These are phyloP conservation scores for Euura saliciscinereae DNA, from an alignment of 1,140 invertebrate genomes.

Conservation along the genomic window DNA sequence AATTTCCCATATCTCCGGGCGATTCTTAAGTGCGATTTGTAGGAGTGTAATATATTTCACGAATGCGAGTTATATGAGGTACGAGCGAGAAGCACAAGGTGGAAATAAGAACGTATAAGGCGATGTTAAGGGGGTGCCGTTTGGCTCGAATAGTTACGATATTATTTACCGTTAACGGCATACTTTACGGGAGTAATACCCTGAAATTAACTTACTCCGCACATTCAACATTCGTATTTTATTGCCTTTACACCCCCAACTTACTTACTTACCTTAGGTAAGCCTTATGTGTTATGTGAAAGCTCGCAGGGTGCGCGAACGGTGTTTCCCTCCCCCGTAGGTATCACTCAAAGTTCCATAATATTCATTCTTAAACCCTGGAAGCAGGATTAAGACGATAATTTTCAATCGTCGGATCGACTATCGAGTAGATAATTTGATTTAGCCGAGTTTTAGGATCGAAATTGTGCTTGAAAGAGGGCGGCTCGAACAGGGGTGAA, in stretches of 20 bases:
- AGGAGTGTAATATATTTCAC: conserved; percentile 33
- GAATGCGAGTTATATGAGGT: conserved; percentile 9
- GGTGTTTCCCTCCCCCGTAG: not conserved
- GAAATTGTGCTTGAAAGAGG: not conserved
- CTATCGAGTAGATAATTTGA: too few species aligned
- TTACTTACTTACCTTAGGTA: conserved; percentile 40
- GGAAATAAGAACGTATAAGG: not conserved
- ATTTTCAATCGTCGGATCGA: too few species aligned
- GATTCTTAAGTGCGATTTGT: conserved; percentile 34
- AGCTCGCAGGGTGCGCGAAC: not conserved
- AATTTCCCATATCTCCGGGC: not conserved
- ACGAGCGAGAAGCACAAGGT: too few species aligned
- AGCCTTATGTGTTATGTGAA: not conserved
- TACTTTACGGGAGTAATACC: conserved; percentile 37
- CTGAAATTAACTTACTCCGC: conserved; percentile 45
- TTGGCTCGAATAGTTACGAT: conserved; percentile 41
- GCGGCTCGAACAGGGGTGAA: not conserved
- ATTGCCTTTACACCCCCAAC: conserved; percentile 20
- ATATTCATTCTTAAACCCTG: not conserved
- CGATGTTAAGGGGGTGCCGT: conserved; percentile 22
- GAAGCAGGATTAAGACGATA: too few species aligned
- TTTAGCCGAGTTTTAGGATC: not conserved
- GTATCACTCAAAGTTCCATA: not conserved
- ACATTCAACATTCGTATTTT: conserved; percentile 30
- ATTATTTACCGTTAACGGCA: conserved; percentile 51